Conservation (phyloP, 2,113 vertebrate species). For the Montifringilla adamsi region DNA sequence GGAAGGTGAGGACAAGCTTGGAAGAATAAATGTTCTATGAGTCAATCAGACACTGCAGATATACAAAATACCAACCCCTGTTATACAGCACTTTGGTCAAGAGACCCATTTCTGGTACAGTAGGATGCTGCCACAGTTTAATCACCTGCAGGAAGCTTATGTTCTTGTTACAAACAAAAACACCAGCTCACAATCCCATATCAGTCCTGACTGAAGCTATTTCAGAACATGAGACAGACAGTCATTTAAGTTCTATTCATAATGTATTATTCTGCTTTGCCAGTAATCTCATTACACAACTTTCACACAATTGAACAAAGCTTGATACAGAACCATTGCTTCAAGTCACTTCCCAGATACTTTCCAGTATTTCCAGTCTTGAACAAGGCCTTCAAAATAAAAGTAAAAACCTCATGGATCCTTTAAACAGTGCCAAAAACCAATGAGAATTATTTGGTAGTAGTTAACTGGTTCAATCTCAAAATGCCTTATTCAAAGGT, state of each 20-base stretch:
- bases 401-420: neutral
- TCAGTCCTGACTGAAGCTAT: neutral
- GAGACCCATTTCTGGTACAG: neutral
- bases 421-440: neutral
- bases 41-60: neutral
- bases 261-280: neutral
- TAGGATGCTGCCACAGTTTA: neutral
- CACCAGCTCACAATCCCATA: neutral
- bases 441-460: neutral
- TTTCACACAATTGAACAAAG: neutral
- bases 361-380: neutral
- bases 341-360: neutral
- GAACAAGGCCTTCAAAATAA: neutral
- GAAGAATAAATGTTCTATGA: neutral
- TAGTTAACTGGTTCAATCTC: neutral
- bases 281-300: conserved; percentile 5
- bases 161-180: neutral
- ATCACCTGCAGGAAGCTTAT: neutral
- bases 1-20: neutral
- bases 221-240: neutral
- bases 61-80: neutral
- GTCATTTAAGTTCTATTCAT: neutral
- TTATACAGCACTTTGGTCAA: neutral
- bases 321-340: neutral
- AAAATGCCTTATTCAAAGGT: neutral